phyloP scores from a whole-genome alignment of 1,140 invertebrate species.

The Drepana arcuata region DNA sequence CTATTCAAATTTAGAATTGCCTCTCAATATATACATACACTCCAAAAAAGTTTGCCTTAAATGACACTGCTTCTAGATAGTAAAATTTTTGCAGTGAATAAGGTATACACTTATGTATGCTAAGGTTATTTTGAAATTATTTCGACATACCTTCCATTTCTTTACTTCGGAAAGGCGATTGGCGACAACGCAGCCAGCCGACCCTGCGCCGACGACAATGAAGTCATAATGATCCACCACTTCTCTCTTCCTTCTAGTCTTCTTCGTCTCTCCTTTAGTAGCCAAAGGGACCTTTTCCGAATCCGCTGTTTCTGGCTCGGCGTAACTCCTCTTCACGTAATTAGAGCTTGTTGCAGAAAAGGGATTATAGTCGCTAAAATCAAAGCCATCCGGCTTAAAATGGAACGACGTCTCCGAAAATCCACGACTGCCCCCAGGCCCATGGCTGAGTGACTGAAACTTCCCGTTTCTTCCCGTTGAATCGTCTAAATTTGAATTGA shows the following conservation, averaged over 20 bases:
- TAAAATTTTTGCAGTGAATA: no score
- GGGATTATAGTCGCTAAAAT: slow-evolving; percentile 12
- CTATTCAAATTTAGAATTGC: no score
- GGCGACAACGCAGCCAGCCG: slow-evolving; percentile 53
- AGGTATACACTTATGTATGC: no score
- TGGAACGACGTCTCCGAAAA: slow-evolving; percentile 13
- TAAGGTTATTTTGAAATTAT: neutral
- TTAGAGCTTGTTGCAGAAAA: no score
- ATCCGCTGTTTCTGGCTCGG: slow-evolving; percentile 24
- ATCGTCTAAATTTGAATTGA: no score
- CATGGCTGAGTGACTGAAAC: slow-evolving; percentile 12
- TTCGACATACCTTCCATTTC: slow-evolving; percentile 48
- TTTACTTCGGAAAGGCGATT: slow-evolving; percentile 58
- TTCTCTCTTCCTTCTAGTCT: slow-evolving; percentile 18
- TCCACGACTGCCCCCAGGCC: slow-evolving; percentile 10
- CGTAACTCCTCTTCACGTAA: slow-evolving; percentile 13
- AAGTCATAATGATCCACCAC: slow-evolving; percentile 24
- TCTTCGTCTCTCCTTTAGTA: slow-evolving; percentile 12
- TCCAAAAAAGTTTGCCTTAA: no score
- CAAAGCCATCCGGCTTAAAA: slow-evolving; percentile 15
- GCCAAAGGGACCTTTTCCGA: slow-evolving; percentile 24
- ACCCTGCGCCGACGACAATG: slow-evolving; percentile 56
- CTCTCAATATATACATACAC: no score
- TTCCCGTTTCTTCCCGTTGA: no score
- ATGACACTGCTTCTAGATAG: no score